Evolutionary conservation across 2,113 vertebrate species (phyloP).

Genomic region (Origma solitaria): DNA sequence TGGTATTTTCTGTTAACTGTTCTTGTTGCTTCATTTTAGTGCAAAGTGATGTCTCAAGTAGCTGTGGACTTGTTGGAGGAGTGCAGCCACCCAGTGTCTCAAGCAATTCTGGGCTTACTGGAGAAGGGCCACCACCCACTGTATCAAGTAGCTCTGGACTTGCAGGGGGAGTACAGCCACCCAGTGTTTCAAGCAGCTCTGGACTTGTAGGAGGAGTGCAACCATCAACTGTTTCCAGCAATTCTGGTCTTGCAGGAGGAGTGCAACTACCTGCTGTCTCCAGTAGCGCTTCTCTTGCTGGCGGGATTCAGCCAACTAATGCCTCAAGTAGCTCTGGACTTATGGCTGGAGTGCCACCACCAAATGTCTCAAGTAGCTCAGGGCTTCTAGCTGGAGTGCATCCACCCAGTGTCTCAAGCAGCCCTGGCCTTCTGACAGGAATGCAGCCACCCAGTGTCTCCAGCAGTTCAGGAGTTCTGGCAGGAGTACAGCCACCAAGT

Average conservation of each 20-base stretch:
- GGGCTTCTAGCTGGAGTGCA: constrained; percentile 71
- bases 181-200: constrained; percentile 66
- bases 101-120: constrained; percentile 66
- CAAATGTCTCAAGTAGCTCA: constrained; percentile 69
- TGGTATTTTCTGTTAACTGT: neutral
- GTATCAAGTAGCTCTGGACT: constrained; percentile 78
- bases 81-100: constrained; percentile 76
- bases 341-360: constrained; percentile 82
- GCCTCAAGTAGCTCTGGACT: constrained; percentile 73
- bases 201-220: constrained; percentile 65
- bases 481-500: constrained; percentile 64
- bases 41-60: constrained; percentile 83
- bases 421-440: constrained; percentile 82
- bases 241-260: constrained; percentile 73
- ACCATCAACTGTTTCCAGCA: constrained; percentile 69
- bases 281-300: constrained; percentile 65
- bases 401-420: constrained; percentile 70
- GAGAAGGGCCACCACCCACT: constrained; percentile 64
- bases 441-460: constrained; percentile 81
- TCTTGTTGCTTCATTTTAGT: constrained; percentile 69
- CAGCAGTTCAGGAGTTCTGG: constrained; percentile 68
- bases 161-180: constrained; percentile 82
- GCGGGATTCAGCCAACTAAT: constrained; percentile 65
- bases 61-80: constrained; percentile 82
- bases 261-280: constrained; percentile 68